phyloP scores from a whole-genome alignment of 2,888 invertebrate species.

The Ennomos quercinarius region DNA sequence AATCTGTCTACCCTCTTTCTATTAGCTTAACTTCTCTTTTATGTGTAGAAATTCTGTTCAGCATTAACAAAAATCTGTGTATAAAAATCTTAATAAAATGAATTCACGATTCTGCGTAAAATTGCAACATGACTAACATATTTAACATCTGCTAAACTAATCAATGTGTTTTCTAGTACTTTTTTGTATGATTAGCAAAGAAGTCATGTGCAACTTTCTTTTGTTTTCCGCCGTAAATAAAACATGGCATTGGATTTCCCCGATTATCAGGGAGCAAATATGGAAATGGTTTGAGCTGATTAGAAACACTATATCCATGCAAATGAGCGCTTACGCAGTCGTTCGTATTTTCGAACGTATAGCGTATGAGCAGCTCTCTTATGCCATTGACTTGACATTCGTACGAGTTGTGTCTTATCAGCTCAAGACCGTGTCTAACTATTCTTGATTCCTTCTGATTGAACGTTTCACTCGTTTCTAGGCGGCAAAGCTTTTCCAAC shows the following conservation, averaged over 20 bases:
- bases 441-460: conserved; percentile 57
- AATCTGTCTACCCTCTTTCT: conserved; percentile 30
- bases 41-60: conserved; percentile 50
- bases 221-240: conserved; percentile 50
- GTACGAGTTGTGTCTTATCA: background rate
- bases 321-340: background rate
- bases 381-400: too few relatives aligned
- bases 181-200: conserved; percentile 41
- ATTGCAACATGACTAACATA: conserved; percentile 67
- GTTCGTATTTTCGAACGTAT: too few relatives aligned
- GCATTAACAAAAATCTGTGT: conserved; percentile 47
- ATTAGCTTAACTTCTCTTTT: conserved; percentile 49
- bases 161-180: conserved; percentile 44
- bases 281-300: conserved; percentile 3
- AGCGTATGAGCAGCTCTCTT: too few relatives aligned
- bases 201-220: conserved; percentile 51
- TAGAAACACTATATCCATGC: conserved; percentile 6
- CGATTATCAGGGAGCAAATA: conserved; percentile 13
- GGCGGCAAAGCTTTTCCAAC: conserved; percentile 85
- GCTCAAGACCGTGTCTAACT: background rate
- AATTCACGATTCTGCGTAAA: conserved; percentile 65
- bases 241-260: conserved; percentile 48
- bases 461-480: conserved; percentile 84
- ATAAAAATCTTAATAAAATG: conserved; percentile 55
- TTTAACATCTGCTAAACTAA: conserved; percentile 67